Evolutionary conservation across 2,888 invertebrate species (phyloP), one percentile per base, ranked within the genome.

Genomic region (Fragum fragum): DNA sequence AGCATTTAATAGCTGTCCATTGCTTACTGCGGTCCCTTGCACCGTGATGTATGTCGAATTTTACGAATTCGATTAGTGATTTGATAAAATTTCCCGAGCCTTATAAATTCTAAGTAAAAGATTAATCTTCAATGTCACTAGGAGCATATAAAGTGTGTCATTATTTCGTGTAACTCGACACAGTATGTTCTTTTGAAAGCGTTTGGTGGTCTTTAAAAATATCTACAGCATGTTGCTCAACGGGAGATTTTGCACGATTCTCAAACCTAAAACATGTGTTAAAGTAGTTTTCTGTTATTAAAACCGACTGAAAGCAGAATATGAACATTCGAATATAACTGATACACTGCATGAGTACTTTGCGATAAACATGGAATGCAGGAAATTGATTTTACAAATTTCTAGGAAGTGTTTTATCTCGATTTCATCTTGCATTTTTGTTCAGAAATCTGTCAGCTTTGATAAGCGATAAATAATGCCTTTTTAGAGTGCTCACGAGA

Each of bases 381-480:
- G 47, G 47, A 47, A 47, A 47, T 47, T 47, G 47, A 47, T 14
- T 47, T 47, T 47, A 47, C 47, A 47, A n/a, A 47, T 47, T 14
- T 47, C 47, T 47, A 14, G 7, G 47, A 47, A 47, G 47, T n/a
- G 47, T 47, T 47, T 47, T 47, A 47, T 47, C 47, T 47, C 47
- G 47, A 47, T 47, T 47, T 47, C 47, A 47, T 47, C 47, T 47
- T 47, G 47, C 47, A 47, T 47, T 47, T 47, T 47, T 47, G n/a
- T 18, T n/a, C 16, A 5, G 47, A 47, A 47, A 47, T 47, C 47
- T 47, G 47, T 47, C 47, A 47, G 47, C n/a, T 47, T 14, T 47
- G 47, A 47, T 47, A 47, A 47, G n/a, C n/a, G 14, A 47, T 47
- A 36, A 9, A 36, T 36, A 3, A n/a, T n/a, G n/a, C n/a, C n/a